phyloP scores from a whole-genome alignment of 2,113 vertebrate genomes.

The Cyprichromis sp. region DNA sequence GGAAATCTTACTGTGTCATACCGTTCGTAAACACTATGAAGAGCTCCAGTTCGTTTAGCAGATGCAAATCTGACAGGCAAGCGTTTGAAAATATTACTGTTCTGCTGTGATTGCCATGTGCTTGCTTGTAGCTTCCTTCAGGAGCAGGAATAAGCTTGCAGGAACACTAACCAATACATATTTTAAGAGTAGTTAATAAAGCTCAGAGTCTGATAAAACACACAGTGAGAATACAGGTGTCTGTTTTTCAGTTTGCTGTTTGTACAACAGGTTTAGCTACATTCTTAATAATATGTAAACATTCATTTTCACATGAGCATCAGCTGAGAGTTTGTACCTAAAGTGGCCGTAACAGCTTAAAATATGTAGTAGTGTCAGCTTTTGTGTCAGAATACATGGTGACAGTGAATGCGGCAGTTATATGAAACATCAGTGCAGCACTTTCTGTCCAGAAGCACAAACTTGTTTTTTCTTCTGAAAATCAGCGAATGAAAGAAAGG shows the following conservation, averaged over 20 bases:
- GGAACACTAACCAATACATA: not conserved
- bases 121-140: not conserved
- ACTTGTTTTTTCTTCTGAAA: not conserved
- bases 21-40: not conserved
- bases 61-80: not conserved
- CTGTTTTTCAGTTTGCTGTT: not conserved
- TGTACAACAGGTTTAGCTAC: not conserved
- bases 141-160: not conserved
- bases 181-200: not conserved
- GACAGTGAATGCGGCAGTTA: not conserved
- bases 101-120: not conserved
- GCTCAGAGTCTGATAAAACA: not conserved
- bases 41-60: not conserved
- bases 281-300: not conserved
- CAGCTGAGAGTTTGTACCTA: not conserved
- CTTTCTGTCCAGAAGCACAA: not conserved
- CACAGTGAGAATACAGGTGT: not conserved
- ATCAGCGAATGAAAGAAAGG: not conserved
- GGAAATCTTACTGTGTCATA: not conserved
- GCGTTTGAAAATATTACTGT: not conserved
- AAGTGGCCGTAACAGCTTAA: not conserved
- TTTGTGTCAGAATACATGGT: not conserved
- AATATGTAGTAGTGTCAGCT: not conserved
- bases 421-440: not conserved
- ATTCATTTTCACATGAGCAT: not conserved